Conservation (phyloP, 2,888 invertebrate species). For the Cephus runcator region DNA sequence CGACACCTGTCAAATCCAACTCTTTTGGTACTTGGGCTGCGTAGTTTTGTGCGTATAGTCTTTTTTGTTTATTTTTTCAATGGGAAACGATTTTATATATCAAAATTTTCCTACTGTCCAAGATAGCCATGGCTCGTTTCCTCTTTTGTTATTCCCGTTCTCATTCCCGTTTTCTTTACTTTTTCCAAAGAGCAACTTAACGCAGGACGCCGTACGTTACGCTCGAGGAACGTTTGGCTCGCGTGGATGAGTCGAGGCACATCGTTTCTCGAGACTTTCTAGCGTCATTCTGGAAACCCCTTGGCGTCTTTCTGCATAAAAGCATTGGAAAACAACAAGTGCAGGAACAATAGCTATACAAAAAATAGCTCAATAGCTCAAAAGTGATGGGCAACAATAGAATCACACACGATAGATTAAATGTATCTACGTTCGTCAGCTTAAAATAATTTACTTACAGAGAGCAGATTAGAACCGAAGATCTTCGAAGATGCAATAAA, state of each 20-base stretch:
- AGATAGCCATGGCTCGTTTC: neutral
- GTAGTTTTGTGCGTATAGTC: neutral
- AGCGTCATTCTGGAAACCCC: constrained; percentile 38
- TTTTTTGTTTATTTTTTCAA: constrained; percentile 4
- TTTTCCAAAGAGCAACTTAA: neutral
- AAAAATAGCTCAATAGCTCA: neutral
- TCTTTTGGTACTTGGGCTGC: neutral
- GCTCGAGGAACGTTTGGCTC: constrained; percentile 9
- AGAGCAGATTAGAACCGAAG: neutral
- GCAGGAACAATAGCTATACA: neutral
- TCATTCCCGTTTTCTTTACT: neutral
- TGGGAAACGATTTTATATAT: constrained; percentile 9
- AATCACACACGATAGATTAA: neutral
- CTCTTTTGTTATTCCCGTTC: neutral
- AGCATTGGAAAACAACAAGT: neutral
- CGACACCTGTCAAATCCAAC: neutral
- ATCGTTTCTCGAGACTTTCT: constrained; percentile 47
- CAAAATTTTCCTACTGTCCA: neutral
- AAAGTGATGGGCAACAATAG: neutral
- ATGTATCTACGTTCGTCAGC: neutral
- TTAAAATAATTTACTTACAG: neutral
- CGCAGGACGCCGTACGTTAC: neutral
- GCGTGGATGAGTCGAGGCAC: constrained; percentile 41
- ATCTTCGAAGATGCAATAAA: constrained; percentile 34
- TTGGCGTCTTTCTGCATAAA: constrained; percentile 3